Evolutionary conservation across 2,888 invertebrate species (phyloP).

Genomic region (Rhamphomyia laevipes): DNA sequence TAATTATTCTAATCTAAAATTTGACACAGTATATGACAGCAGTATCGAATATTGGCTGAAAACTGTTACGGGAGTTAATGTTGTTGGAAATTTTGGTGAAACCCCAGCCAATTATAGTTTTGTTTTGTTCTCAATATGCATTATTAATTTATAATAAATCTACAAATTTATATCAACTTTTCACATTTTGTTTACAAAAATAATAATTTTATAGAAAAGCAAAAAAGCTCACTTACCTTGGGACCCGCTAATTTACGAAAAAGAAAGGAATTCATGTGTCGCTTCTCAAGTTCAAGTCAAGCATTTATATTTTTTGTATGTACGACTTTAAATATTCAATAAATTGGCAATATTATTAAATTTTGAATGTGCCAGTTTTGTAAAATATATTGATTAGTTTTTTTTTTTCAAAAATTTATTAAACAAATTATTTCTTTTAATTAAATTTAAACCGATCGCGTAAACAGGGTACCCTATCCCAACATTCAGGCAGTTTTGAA

Average conservation of each 20-base stretch:
- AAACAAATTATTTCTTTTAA: conserved; percentile 5
- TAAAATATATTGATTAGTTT: conserved; percentile 10
- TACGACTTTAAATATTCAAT: conserved; percentile 5
- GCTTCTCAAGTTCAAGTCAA: conserved; percentile 24
- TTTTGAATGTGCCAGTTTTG: conserved; percentile 8
- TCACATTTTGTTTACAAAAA: too few species aligned
- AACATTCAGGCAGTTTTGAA: conserved; percentile 81
- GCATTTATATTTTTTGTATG: conserved; percentile 19
- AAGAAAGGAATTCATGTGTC: too few species aligned
- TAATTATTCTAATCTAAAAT: conserved; percentile 51
- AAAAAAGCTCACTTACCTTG: too few species aligned
- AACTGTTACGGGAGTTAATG: conserved; percentile 33
- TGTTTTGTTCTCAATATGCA: too few species aligned
- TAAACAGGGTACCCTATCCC: conserved; percentile 90
- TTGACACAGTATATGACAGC: conserved; percentile 57
- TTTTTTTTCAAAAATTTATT: too few species aligned
- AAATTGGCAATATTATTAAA: conserved; percentile 1
- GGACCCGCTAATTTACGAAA: too few species aligned
- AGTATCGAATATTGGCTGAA: conserved; percentile 25
- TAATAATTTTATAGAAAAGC: too few species aligned
- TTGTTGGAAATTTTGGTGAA: conserved; percentile 54
- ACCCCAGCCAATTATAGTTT: conserved; percentile 69
- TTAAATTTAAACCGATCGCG: conserved; percentile 33
- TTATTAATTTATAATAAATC: too few species aligned
- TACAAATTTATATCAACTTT: too few species aligned